Percentiles rank a stretch among this genome's conserved stretches.
These are phyloP conservation scores for Saccostrea echinata DNA, from an alignment of 1,140 invertebrate genomes.

Conservation along the genomic window DNA sequence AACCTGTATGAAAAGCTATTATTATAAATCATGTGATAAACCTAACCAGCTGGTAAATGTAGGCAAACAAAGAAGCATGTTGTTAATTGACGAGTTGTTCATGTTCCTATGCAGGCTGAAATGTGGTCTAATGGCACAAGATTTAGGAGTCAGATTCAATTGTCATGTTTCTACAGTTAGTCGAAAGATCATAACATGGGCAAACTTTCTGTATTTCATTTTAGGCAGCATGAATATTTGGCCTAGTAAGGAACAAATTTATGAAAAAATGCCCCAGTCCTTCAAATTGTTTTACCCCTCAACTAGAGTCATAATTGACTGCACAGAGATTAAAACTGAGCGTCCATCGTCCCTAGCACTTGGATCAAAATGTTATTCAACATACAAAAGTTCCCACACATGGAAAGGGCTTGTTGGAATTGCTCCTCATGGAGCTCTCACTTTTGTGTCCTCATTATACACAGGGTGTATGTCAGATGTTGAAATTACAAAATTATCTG, in stretches of 20 bases:
- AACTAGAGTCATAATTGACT: no score
- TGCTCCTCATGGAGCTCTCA: slow-evolving; percentile 39
- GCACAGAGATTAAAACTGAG: slow-evolving; percentile 51
- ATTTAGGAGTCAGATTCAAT: no score
- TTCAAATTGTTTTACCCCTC: slow-evolving; percentile 52
- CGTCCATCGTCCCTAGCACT: slow-evolving; percentile 43
- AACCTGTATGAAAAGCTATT: slow-evolving; percentile 18
- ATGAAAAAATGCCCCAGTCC: slow-evolving; percentile 81
- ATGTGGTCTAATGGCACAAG: no score
- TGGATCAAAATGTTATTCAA: slow-evolving; percentile 43
- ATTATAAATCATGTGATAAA: slow-evolving; percentile 45
- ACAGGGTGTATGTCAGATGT: no score
- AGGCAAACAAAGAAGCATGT: slow-evolving; percentile 47
- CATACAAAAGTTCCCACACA: slow-evolving; percentile 53
- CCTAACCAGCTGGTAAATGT: neutral
- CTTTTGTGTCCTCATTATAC: no score
- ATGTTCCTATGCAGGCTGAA: no score
- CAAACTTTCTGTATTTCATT: no score
- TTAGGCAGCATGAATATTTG: no score
- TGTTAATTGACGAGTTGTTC: slow-evolving; percentile 54
- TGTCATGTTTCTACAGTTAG: no score
- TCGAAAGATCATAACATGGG: no score
- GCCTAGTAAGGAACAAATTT: slow-evolving; percentile 35
- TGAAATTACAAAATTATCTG: no score
- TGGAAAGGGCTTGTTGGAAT: slow-evolving; percentile 59